Percentiles rank a stretch among this genome's conserved stretches.
These are phyloP conservation scores for Amiota minor DNA, from an alignment of 2,888 invertebrate species.

Conservation along the genomic window DNA sequence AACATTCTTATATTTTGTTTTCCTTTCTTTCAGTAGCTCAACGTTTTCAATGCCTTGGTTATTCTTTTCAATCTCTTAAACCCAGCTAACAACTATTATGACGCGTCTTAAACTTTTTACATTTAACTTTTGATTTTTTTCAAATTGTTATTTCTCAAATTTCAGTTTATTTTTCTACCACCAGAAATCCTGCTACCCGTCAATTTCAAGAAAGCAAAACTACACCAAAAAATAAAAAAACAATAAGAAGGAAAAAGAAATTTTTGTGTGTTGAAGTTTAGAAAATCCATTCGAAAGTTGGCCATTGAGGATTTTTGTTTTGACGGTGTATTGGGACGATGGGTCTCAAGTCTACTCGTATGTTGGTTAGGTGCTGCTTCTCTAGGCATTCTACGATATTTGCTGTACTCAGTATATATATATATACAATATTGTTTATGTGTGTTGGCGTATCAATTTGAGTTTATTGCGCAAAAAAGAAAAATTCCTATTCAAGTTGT, in stretches of 20 bases:
- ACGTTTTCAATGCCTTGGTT: neutral
- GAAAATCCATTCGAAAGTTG: constrained; percentile 14
- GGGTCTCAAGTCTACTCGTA: neutral
- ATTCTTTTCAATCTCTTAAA: neutral
- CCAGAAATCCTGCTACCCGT: neutral
- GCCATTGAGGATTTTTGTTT: neutral
- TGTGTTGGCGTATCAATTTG: neutral
- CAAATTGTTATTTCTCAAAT: neutral
- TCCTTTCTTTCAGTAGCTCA: neutral
- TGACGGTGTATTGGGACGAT: neutral
- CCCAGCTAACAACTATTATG: constrained; percentile 17
- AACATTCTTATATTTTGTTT: neutral
- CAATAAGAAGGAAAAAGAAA: too few relatives aligned
- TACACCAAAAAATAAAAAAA: too few relatives aligned
- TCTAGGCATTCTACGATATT: neutral
- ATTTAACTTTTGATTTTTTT: constrained; percentile 15
- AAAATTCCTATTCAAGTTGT: constrained; percentile 17
- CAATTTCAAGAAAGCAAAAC: too few relatives aligned
- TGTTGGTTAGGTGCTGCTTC: neutral
- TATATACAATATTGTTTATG: neutral
- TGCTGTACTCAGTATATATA: neutral
- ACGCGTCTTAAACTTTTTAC: constrained; percentile 7
- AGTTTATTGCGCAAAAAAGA: neutral
- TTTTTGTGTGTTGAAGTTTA: neutral
- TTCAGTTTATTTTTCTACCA: neutral